A percentile compares a stretch with the other conserved stretches of the same genome.
Conservation (phyloP, 2,113 vertebrate species). For the Fregata magnificens region DNA sequence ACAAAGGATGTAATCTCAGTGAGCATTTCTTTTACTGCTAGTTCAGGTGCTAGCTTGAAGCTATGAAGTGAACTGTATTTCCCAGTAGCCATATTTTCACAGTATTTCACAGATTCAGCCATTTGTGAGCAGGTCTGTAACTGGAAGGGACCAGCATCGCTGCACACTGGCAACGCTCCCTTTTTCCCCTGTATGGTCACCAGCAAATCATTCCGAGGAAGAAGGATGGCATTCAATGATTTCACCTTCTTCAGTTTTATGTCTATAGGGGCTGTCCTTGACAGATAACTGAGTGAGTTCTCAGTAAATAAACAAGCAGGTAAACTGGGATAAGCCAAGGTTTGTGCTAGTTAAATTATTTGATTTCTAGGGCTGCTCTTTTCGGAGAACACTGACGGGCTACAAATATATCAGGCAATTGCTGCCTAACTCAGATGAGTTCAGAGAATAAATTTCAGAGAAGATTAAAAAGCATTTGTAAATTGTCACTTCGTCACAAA, state of each 20-base stretch:
- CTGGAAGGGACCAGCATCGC: neutral
- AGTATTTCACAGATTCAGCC: neutral
- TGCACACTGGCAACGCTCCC: neutral
- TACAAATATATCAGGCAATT: neutral
- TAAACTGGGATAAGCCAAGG: neutral
- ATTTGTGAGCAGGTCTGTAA: neutral
- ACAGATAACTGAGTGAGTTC: no score
- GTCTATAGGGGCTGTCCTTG: neutral
- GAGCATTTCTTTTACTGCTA: neutral
- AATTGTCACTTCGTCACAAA: neutral
- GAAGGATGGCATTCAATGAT: neutral
- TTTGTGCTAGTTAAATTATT: neutral
- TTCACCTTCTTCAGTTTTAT: neutral
- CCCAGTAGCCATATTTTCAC: neutral
- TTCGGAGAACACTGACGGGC: neutral
- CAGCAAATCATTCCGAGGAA: neutral
- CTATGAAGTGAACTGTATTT: neutral
- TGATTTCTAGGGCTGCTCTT: neutral
- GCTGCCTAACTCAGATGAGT: neutral
- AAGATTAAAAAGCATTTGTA: neutral
- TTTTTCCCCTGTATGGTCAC: neutral
- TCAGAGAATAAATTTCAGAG: neutral
- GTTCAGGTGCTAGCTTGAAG: neutral
- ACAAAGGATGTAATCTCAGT: neutral
- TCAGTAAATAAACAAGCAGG: neutral